Evolutionary conservation across 2,113 vertebrate species (phyloP).

Genomic region (Perca flavescens): DNA sequence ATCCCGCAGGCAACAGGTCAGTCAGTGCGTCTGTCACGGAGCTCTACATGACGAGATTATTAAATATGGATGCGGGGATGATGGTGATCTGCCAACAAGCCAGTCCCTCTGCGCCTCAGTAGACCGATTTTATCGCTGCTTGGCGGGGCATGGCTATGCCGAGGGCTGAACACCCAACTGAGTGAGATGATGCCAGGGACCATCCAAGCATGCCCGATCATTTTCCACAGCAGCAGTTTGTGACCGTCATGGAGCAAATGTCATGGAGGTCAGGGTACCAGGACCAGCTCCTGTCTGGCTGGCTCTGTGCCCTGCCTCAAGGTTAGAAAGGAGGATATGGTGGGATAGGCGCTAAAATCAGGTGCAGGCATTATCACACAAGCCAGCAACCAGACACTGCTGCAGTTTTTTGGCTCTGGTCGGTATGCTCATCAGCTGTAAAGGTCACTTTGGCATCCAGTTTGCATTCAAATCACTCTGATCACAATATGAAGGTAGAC

Average conservation of each 20-base stretch:
- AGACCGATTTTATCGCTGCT: slow-evolving; percentile 50
- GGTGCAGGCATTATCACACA: slow-evolving; percentile 39
- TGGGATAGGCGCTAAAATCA: slow-evolving; percentile 38
- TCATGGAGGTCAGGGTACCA: slow-evolving; percentile 55
- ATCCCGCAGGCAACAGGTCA: slow-evolving; percentile 87
- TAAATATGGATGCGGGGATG: slow-evolving; percentile 70
- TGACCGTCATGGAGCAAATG: slow-evolving; percentile 59
- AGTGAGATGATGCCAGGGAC: slow-evolving; percentile 59
- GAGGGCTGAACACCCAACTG: slow-evolving; percentile 42
- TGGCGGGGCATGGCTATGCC: slow-evolving; percentile 47
- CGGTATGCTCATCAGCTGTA: slow-evolving; percentile 40
- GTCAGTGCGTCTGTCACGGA: slow-evolving; percentile 63
- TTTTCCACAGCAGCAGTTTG: slow-evolving; percentile 29
- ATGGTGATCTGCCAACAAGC: slow-evolving; percentile 70
- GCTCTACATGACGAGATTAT: slow-evolving; percentile 59
- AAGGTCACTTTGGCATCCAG: slow-evolving; percentile 63
- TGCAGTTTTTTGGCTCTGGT: slow-evolving; percentile 33
- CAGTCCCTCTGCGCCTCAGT: slow-evolving; percentile 55
- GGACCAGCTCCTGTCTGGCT: slow-evolving; percentile 31
- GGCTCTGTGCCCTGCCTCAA: slow-evolving; percentile 65
- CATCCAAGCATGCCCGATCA: slow-evolving; percentile 40
- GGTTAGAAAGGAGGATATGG: slow-evolving; percentile 52
- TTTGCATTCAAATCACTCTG: slow-evolving; percentile 52
- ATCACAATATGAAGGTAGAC: slow-evolving; percentile 4
- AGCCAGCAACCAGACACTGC: slow-evolving; percentile 36